Conservation (phyloP, 2,797 vertebrate species). For the Huso huso region DNA sequence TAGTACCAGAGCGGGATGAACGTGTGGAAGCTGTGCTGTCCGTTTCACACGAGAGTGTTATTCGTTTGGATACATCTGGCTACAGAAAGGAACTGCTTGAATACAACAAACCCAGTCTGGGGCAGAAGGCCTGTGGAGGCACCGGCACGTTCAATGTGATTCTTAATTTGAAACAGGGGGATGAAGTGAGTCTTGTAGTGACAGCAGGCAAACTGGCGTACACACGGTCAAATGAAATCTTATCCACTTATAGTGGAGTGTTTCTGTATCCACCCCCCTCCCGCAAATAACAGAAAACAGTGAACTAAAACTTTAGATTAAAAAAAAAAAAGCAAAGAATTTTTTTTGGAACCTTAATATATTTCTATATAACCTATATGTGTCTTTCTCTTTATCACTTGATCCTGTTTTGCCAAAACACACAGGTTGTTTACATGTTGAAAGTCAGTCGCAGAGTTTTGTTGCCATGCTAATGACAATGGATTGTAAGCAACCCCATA, state of each 20-base stretch:
- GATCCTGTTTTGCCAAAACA: constrained; percentile 14
- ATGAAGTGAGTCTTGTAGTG: constrained; percentile 74
- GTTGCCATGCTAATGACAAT: constrained; percentile 6
- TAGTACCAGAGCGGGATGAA: constrained; percentile 68
- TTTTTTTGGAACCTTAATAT: constrained; percentile 55
- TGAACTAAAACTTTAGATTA: constrained; percentile 7
- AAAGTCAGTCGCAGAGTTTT: not conserved
- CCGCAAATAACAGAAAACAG: constrained; percentile 61
- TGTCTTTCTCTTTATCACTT: constrained; percentile 26
- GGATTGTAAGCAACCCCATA: constrained; percentile 8
- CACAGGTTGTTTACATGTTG: constrained; percentile 13
- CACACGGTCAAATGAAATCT: constrained; percentile 79
- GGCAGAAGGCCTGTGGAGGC: constrained; percentile 65
- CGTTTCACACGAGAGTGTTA: constrained; percentile 79
- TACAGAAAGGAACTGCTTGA: constrained; percentile 55
- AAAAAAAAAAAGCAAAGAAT: constrained; percentile 36
- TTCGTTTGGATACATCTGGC: constrained; percentile 77
- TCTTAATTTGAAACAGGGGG: constrained; percentile 75
- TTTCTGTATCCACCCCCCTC: constrained; percentile 75
- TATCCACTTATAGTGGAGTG: constrained; percentile 83
- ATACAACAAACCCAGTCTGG: constrained; percentile 42
- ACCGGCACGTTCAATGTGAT: constrained; percentile 80
- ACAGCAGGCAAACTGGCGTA: constrained; percentile 79
- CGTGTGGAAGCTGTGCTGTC: constrained; percentile 79
- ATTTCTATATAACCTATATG: constrained; percentile 50